phyloP scores from a whole-genome alignment of 2,113 vertebrate species.

The Motacilla tschutschensis region DNA sequence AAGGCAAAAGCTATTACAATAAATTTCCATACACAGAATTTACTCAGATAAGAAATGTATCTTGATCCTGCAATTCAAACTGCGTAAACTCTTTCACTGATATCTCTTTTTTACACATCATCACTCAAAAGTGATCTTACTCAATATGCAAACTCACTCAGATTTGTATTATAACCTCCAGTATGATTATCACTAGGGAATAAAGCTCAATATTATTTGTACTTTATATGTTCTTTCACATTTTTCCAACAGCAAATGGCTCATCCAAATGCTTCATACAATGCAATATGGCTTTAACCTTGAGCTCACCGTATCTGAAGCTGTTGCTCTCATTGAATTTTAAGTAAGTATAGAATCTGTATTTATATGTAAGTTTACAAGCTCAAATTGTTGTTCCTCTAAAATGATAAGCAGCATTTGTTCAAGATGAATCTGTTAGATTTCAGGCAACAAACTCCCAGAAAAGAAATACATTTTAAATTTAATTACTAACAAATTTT shows the following conservation, averaged over 20 bases:
- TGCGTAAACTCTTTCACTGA: not conserved
- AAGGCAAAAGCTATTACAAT: not conserved
- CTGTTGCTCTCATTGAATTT: not conserved
- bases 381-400: not conserved
- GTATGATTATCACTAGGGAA: not conserved
- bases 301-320: not conserved
- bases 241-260: not conserved
- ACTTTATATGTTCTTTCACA: not conserved
- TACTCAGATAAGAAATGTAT: not conserved
- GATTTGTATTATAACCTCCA: not conserved
- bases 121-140: not conserved
- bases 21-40: not conserved
- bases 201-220: not conserved
- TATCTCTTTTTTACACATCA: not conserved
- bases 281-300: not conserved
- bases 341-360: not conserved
- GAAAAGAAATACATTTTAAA: not conserved
- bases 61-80: not conserved
- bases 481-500: not conserved
- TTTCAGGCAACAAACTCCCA: not conserved
- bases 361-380: not conserved
- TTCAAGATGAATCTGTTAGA: not conserved
- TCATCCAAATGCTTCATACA: not conserved
- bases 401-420: not conserved
- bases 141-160: not conserved